Evolutionary conservation across 1,140 invertebrate species (phyloP), one percentile per base, ranked within the genome.

Genomic region (Heliothis subflexa): DNA sequence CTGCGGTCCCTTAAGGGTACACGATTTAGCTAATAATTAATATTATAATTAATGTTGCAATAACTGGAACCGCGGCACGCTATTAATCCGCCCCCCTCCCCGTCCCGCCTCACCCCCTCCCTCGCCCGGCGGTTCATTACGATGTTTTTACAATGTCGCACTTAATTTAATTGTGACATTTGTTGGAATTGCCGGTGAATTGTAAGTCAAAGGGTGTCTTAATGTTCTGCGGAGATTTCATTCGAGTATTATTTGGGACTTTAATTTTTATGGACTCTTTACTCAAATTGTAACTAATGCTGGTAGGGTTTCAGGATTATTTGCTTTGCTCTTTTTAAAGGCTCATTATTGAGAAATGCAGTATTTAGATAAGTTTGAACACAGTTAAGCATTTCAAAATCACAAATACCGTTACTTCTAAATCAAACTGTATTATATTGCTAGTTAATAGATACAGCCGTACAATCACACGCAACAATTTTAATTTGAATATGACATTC

Each of bases 21-120:
- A 86, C 84, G 87, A 91, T 86, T 90, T 89, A 92, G 88, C 89
- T 92, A 93, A 93, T 93, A 93, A 92, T 92, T 92, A 92, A 93
- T 93, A 93, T 93, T 93, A 91, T 91, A 91, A 93, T 92, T 88
- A 93, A 92, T 91, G 88, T 92, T 85, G 82, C 86, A 83, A 89
- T 89, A 89, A 86, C 85, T 83, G 80, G 71, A 87, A 89, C 89
- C 90, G 80, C 87, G 78, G 78, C 49, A 76, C 81, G 84, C 82
- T 81, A 86, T 89, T 88, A 86, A 87, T 85, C 84, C 85, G 59
- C 13, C 18, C 47, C 47, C 57, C 74, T 21, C 61, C 61, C 16
- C 61, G 16, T 18, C 9, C 74, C 74, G 7, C 59, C 14, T 4
- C 11, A 14, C 49, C 50, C 62, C 61, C 33, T 25, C 21, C 21